phyloP scores from a whole-genome alignment of 2,888 invertebrate genomes.

The Acanthacorydalis orientalis region DNA sequence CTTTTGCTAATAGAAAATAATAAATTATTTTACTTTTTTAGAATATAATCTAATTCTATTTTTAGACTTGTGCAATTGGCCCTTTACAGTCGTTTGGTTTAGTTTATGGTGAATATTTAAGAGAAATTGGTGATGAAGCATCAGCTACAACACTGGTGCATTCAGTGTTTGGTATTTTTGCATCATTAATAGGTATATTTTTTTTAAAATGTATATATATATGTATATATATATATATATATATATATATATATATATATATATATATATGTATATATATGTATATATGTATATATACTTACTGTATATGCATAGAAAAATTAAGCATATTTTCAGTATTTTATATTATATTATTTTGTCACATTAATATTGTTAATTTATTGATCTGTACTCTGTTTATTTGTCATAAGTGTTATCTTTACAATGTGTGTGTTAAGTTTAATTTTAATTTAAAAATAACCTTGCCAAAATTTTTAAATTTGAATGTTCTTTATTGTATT shows the following conservation, averaged over 20 bases:
- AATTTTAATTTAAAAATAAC: no score
- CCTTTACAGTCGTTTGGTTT: conserved; percentile 53
- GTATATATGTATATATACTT: neutral
- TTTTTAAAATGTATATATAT: no score
- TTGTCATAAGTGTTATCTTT: no score
- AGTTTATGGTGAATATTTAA: conserved; percentile 51
- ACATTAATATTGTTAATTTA: no score
- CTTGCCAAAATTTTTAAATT: neutral
- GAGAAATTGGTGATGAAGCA: conserved; percentile 45
- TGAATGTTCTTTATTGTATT: neutral
- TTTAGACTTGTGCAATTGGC: conserved; percentile 47
- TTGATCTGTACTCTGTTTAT: no score
- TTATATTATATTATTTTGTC: no score
- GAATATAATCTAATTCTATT: conserved; percentile 9
- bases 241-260: conserved; percentile 1
- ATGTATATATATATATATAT: conserved; percentile 6
- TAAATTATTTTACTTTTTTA: conserved; percentile 1
- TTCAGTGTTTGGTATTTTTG: conserved; percentile 47
- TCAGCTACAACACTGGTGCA: conserved; percentile 53
- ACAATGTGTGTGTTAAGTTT: no score
- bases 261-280: neutral
- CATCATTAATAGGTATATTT: conserved; percentile 40
- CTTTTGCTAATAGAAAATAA: no score
- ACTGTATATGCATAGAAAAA: no score
- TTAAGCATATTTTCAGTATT: no score